Evolutionary conservation across 2,797 vertebrate genomes (phyloP).

Genomic region (Falco rusticolus): DNA sequence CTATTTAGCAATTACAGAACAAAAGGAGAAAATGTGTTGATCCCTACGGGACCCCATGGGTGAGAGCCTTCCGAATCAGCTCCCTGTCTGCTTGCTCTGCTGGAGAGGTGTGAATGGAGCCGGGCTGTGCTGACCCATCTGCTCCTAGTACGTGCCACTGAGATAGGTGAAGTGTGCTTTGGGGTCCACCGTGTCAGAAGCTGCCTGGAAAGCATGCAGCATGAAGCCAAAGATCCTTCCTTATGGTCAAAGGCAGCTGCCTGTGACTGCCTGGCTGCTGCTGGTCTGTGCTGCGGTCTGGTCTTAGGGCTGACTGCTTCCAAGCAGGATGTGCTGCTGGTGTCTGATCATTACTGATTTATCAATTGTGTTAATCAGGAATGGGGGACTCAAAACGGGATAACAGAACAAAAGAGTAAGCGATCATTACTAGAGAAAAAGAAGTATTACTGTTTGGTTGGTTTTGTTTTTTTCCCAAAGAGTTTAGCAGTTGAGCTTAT

Average conservation of each 20-base stretch:
- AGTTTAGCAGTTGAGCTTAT: neutral
- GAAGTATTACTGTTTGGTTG: neutral
- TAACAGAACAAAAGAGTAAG: neutral
- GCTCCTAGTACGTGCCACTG: neutral
- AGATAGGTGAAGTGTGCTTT: neutral
- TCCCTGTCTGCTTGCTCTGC: neutral
- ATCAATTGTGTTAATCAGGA: neutral
- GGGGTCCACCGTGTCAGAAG: neutral
- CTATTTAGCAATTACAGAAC: neutral
- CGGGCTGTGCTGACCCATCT: neutral
- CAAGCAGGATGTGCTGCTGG: neutral
- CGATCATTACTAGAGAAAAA: neutral
- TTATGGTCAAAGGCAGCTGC: neutral
- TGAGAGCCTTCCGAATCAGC: neutral
- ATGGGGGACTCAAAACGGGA: neutral
- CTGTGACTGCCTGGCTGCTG: neutral
- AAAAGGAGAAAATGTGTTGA: neutral
- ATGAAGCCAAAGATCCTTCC: neutral
- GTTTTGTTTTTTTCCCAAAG: neutral
- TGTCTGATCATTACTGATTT: neutral
- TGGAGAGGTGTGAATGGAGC: neutral
- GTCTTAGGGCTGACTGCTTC: neutral
- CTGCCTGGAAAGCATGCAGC: fast-evolving
- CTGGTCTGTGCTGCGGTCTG: neutral
- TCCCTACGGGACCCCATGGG: neutral